Conservation (phyloP, 1,140 invertebrate species). For the Lordiphosa stackelbergi region DNA sequence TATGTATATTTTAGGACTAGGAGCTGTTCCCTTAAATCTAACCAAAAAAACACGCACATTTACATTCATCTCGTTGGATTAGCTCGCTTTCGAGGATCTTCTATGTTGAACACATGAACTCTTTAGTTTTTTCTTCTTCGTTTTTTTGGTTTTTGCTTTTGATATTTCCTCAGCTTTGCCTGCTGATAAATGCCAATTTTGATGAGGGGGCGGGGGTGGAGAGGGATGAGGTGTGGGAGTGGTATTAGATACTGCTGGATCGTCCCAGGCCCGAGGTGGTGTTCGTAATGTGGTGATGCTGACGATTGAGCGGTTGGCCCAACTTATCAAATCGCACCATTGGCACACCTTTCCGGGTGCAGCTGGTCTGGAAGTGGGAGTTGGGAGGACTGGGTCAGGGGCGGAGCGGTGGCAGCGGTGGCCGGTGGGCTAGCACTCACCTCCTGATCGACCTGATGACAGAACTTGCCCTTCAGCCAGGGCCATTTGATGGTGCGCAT, state of each 20-base stretch:
- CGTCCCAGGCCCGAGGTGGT: constrained; percentile 69
- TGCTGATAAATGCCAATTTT: constrained; percentile 7
- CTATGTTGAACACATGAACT: constrained; percentile 14
- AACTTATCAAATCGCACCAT: constrained; percentile 67
- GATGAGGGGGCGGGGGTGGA: neutral
- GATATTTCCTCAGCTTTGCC: neutral
- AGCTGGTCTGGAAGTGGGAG: constrained; percentile 42
- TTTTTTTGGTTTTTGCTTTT: neutral
- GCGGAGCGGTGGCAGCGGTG: constrained; percentile 45
- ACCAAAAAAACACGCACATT: neutral
- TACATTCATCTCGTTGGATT: neutral
- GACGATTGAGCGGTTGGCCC: constrained; percentile 28
- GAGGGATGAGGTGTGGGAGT: neutral
- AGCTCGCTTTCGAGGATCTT: neutral
- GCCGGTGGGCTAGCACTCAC: constrained; percentile 65
- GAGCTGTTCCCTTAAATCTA: neutral
- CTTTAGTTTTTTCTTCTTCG: neutral
- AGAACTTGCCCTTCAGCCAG: constrained; percentile 70
- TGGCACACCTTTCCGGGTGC: constrained; percentile 31
- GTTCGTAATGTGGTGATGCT: constrained; percentile 60
- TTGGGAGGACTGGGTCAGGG: constrained; percentile 23
- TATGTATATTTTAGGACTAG: neutral
- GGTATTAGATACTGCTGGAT: constrained; percentile 65
- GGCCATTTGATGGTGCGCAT: constrained; percentile 82
- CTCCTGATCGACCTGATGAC: constrained; percentile 64